Evolutionary conservation across 2,888 invertebrate genomes (phyloP).

Genomic region (Erebia epiphron): DNA sequence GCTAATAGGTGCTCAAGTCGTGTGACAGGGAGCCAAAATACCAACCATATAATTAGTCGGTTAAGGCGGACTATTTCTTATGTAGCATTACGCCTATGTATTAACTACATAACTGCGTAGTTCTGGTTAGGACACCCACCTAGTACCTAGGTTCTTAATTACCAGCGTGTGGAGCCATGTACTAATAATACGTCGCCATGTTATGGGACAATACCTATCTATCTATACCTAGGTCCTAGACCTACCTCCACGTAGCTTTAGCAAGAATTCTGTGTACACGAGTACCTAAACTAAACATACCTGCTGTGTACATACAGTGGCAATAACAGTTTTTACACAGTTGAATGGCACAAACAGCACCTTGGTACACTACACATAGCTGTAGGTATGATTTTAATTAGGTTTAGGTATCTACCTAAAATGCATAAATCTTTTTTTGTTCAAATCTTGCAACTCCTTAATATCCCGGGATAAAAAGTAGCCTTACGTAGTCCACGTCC

Average conservation of each 20-base stretch:
- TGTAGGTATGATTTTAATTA: no score
- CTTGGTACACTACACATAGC: background rate
- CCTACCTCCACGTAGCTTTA: background rate
- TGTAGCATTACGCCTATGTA: conserved; percentile 5
- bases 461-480: no score
- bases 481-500: no score
- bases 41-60: background rate
- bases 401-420: no score
- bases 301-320: background rate
- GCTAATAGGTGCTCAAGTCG: background rate
- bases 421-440: no score
- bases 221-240: background rate
- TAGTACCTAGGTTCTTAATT: background rate
- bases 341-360: background rate
- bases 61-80: background rate
- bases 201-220: no score
- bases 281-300: background rate
- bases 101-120: background rate
- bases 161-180: background rate
- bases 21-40: background rate
- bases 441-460: no score
- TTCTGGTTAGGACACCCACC: background rate
- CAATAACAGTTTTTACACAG: background rate
- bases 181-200: background rate
- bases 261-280: background rate